Percentiles rank a stretch among this genome's conserved stretches.
phyloP scores from a whole-genome alignment of 2,113 vertebrate genomes.

The Xenopus borealis region DNA sequence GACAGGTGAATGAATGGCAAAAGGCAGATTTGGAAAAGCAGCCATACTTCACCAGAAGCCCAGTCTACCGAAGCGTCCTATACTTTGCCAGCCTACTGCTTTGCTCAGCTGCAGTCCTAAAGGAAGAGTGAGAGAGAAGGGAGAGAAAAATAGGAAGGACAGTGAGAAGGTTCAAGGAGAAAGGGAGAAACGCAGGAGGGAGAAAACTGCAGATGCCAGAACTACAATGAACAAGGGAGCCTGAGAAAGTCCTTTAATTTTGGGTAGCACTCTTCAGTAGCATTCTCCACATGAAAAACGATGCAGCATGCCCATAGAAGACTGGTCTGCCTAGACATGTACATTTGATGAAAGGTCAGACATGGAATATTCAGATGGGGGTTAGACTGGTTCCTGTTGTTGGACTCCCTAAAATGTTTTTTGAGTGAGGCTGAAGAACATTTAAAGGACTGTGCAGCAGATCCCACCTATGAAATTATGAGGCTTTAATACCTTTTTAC shows the following conservation, averaged over 20 bases:
- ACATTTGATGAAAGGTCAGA: no score
- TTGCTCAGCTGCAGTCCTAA: constrained; percentile 98
- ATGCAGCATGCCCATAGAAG: no score
- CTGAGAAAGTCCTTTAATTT: no score
- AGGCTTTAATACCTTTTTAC: constrained; percentile 79
- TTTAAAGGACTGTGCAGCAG: no score
- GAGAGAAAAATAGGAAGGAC: constrained; percentile 67
- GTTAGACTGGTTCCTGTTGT: no score
- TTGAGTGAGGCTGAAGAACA: no score
- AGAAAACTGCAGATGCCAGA: not conserved
- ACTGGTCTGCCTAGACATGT: no score
- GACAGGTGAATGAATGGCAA: not conserved
- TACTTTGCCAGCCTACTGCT: constrained; percentile 99
- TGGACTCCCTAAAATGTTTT: no score
- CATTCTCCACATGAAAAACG: no score
- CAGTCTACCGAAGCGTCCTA: constrained; percentile 96
- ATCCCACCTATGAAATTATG: no score
- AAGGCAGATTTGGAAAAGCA: constrained; percentile 58
- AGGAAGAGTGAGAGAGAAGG: constrained; percentile 66
- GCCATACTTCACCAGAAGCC: constrained; percentile 83
- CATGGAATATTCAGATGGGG: no score
- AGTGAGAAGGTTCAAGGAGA: constrained; percentile 52
- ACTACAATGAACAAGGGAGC: not conserved
- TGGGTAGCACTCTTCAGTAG: no score
- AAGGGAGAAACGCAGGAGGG: constrained; percentile 44